Base-by-base conservation (phyloP, 2,797 vertebrate genomes). In the Tadarida brasiliensis region DNA sequence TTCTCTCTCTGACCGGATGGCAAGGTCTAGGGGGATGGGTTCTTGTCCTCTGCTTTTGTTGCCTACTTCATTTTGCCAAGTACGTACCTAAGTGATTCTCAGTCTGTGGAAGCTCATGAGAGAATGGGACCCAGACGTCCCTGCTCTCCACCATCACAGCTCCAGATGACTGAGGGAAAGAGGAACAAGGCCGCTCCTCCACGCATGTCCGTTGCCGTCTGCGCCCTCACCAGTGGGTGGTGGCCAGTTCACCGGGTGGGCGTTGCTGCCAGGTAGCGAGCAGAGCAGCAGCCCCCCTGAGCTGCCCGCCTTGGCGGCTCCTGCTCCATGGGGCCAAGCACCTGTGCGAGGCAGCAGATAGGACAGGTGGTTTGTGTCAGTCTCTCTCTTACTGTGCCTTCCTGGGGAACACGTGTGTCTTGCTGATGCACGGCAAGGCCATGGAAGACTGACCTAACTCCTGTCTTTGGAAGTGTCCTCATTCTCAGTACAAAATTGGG, bases 161-260 rank as follows among this genome's bases (percentile, higher is more conserved):
- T 77, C 19, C 5, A 57, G 67, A 9, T 54, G 68, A 51, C 8
- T 0, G 2, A 9, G 54, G 59, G 54, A 11, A 3, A n/a, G 24
- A 49, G 80, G 5, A 2, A 6, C 8, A 0, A 5, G 22, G 3
- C 0, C 0, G 12, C 9, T n/a, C 33, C 24, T 49, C 19, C 2
- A 0, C 8, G 5, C 20, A 2, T 1, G 0, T 24, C 28, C 11
- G 2, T 30, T 67, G 61, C 76, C 49, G 8, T 57, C 65, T 84
- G 16, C 4, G 0, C 63, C 59, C n/a, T 14, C 24, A 20, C 33
- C 4, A 17, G n/a, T 35, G 65, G 65, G 33, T 11, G 49, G 49
- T 14, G 80, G 20, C 68, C 35, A 24, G 20, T 24, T 39, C 19
- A 11, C 19, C 20, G n/a, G 24, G 2, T 17, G 54, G 82, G n/a